Evolutionary conservation across 2,113 vertebrate species (phyloP).

Genomic region (Chaetodon auriga): DNA sequence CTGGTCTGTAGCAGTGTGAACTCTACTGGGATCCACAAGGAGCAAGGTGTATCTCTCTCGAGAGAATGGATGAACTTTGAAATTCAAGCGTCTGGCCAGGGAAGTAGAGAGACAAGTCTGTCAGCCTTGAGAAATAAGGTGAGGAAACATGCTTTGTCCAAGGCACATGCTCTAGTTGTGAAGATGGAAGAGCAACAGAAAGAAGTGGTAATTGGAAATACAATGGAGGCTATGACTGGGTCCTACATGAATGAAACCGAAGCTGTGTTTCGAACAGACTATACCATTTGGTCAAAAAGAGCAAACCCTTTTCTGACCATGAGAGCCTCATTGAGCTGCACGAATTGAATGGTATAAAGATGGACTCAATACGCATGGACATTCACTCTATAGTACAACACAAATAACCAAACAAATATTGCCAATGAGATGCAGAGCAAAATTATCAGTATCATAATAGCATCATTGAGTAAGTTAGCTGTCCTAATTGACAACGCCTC

Average conservation of each 20-base stretch:
- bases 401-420: not conserved
- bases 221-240: no score
- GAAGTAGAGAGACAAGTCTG: no score
- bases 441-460: not conserved
- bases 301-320: not conserved
- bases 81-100: not conserved
- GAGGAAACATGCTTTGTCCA: no score
- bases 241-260: no score
- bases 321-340: not conserved
- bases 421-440: not conserved
- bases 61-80: not conserved
- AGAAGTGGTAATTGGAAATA: no score
- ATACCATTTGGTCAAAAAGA: not conserved
- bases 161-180: no score
- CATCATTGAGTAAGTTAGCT: not conserved
- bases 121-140: no score
- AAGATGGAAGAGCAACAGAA: not conserved
- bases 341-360: not conserved
- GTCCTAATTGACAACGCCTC: not conserved
- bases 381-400: not conserved
- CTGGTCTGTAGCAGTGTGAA: not conserved
- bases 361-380: not conserved
- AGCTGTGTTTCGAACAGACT: not conserved
- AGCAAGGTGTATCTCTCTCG: not conserved
- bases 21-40: conserved; percentile 1